These are phyloP conservation scores for Invenusta paracnida DNA, from an alignment of 2,888 invertebrate species.

Conservation along the genomic window DNA sequence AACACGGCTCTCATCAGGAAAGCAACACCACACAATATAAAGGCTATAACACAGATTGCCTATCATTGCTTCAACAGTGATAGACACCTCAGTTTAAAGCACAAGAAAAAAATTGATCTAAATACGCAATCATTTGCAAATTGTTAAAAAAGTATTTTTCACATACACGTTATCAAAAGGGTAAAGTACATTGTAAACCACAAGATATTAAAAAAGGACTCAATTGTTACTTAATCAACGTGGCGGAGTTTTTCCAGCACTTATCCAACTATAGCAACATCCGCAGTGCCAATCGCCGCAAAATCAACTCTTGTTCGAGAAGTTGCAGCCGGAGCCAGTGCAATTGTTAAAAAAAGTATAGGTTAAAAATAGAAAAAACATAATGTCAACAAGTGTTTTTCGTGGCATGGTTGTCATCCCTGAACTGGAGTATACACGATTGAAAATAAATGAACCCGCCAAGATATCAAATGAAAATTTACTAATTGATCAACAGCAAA, in stretches of 20 bases:
- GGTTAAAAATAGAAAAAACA: neutral
- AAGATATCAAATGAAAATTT: neutral
- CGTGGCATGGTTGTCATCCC: neutral
- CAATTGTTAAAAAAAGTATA: neutral
- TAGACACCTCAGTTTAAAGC: too few relatives aligned
- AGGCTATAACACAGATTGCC: neutral
- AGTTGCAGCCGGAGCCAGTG: neutral
- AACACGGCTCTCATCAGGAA: neutral
- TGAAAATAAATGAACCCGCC: conserved; percentile 4
- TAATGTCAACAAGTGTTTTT: neutral
- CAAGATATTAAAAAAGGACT: neutral
- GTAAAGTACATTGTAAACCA: neutral
- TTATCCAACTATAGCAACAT: neutral
- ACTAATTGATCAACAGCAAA: neutral
- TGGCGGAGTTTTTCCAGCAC: neutral
- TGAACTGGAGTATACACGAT: neutral
- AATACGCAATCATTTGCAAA: neutral
- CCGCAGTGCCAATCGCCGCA: neutral
- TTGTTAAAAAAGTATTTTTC: neutral
- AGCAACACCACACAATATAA: neutral
- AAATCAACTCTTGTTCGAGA: neutral
- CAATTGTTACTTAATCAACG: neutral
- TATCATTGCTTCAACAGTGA: neutral
- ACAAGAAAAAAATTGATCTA: too few relatives aligned
- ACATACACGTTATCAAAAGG: neutral